A percentile compares a stretch with the other conserved stretches of the same genome.
Evolutionary conservation across 2,888 invertebrate genomes (phyloP).

Genomic region (Tenthredo amoena): DNA sequence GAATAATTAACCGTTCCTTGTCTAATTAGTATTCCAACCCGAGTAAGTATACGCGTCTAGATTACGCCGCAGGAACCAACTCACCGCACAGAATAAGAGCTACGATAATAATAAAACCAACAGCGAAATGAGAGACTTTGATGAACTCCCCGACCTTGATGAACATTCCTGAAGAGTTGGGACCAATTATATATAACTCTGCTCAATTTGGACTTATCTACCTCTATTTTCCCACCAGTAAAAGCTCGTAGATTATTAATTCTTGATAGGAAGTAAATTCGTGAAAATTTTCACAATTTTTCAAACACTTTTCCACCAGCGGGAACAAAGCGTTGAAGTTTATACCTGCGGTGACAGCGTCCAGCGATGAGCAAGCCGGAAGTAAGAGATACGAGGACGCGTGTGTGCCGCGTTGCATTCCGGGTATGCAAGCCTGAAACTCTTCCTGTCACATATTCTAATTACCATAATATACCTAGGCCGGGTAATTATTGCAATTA

Average conservation of each 20-base stretch:
- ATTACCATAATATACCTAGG: constrained; percentile 71
- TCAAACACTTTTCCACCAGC: neutral
- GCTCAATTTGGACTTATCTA: neutral
- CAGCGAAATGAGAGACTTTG: neutral
- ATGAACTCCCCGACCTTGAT: neutral
- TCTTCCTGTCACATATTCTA: constrained; percentile 59
- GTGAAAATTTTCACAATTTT: no score
- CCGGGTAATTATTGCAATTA: constrained; percentile 71
- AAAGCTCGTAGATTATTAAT: no score
- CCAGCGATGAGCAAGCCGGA: constrained; percentile 58
- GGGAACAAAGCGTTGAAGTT: neutral
- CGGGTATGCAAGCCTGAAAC: constrained; percentile 42
- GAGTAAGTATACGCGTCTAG: neutral
- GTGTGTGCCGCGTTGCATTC: constrained; percentile 45
- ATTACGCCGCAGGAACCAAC: neutral
- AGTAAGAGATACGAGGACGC: constrained; percentile 53
- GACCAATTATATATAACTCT: neutral
- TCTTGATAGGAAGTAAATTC: no score
- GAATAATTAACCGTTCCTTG: constrained; percentile 50
- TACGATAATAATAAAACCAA: neutral
- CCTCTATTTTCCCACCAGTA: neutral
- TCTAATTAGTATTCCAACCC: constrained; percentile 44
- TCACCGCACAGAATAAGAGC: neutral
- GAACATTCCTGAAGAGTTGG: neutral
- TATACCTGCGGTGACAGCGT: constrained; percentile 13